A percentile compares a stretch with the other conserved stretches of the same genome.
Conservation (phyloP, 1,140 invertebrate species). For the Heliconius hewitsoni region DNA sequence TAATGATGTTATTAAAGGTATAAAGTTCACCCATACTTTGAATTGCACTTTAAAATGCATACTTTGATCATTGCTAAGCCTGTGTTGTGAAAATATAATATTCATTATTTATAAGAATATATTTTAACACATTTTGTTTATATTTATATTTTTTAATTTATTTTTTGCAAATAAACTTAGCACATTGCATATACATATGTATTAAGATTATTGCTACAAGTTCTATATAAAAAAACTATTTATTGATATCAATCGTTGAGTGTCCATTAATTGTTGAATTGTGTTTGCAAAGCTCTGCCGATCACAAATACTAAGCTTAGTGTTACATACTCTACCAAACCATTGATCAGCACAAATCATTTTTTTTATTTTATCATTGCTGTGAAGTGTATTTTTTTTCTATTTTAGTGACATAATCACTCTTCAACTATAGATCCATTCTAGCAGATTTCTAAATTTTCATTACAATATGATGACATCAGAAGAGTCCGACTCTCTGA, state of each 20-base stretch:
- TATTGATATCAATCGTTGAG: neutral
- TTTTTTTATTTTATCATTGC: conserved; percentile 18
- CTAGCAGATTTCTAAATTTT: conserved; percentile 37
- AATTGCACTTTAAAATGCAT: neutral
- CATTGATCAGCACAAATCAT: neutral
- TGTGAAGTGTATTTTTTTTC: conserved; percentile 33
- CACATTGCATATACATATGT: neutral
- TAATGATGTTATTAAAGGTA: conserved; percentile 38
- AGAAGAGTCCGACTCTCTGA: conserved; percentile 67
- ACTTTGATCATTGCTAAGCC: neutral
- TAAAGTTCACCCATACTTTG: neutral
- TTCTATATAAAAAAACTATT: neutral
- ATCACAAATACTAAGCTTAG: neutral
- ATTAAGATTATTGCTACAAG: too few species aligned
- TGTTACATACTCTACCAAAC: conserved; percentile 6
- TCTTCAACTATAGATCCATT: conserved; percentile 36
- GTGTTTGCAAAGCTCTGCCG: conserved; percentile 1
- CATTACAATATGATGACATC: conserved; percentile 62
- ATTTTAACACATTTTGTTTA: neutral
- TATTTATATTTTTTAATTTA: neutral
- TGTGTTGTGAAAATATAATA: neutral
- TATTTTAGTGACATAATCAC: conserved; percentile 44
- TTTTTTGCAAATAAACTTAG: neutral
- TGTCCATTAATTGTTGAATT: neutral
- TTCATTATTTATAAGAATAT: neutral